These are phyloP conservation scores for Gryon sp. DNA, from an alignment of 1,140 invertebrate species.

Conservation along the genomic window DNA sequence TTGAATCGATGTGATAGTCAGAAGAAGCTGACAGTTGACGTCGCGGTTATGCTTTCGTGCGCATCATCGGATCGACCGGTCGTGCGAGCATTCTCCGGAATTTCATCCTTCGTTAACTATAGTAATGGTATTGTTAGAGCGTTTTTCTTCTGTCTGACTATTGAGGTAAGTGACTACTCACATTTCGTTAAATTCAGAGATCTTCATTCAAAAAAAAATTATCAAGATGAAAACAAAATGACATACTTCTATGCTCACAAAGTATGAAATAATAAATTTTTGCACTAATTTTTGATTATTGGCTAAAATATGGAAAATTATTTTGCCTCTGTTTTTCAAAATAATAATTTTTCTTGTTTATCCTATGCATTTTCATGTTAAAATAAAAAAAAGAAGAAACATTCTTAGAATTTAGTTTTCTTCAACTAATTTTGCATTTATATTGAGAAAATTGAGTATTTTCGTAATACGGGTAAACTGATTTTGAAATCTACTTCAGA, in stretches of 20 bases:
- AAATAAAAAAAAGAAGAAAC: too few species aligned
- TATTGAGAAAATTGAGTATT: conserved; percentile 10
- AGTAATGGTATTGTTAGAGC: conserved; percentile 50
- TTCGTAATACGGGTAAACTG: conserved; percentile 49
- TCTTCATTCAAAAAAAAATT: conserved; percentile 30
- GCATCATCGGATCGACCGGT: conserved; percentile 63
- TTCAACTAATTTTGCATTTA: too few species aligned
- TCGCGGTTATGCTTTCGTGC: conserved; percentile 59
- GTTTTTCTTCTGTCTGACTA: conserved; percentile 58
- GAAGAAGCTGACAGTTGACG: conserved; percentile 60
- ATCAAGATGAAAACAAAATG: neutral
- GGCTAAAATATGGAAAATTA: too few species aligned
- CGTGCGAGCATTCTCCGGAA: conserved; percentile 52
- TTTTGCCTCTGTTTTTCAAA: too few species aligned
- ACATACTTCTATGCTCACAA: too few species aligned
- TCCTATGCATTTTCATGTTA: too few species aligned
- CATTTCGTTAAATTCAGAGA: conserved; percentile 41
- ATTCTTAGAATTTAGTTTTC: too few species aligned
- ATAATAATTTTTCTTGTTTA: too few species aligned
- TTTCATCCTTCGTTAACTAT: conserved; percentile 61
- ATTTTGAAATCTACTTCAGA: conserved; percentile 54
- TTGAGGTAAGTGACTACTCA: conserved; percentile 63
- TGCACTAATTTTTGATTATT: too few species aligned
- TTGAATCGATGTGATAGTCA: conserved; percentile 53
- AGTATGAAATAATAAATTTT: too few species aligned